Base-by-base conservation (phyloP, 2,797 vertebrate species). In the Propithecus perrieri region DNA sequence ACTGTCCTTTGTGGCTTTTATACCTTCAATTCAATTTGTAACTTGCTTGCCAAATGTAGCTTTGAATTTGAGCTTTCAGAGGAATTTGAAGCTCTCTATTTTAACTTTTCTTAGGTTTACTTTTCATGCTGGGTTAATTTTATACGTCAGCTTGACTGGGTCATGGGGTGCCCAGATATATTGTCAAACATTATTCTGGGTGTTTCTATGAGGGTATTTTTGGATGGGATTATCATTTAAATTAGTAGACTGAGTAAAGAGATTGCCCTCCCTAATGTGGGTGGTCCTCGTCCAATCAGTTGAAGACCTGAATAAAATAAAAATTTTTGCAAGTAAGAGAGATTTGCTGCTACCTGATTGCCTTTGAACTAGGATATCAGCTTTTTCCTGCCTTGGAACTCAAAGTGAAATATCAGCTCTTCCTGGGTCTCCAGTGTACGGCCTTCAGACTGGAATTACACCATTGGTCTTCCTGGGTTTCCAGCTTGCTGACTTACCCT, bases 41-140 rank as follows among this genome's bases (percentile, higher is more conserved):
- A 88, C 17, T 90, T 90, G 11, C 7, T 94, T 57, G 83, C 4
- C 75, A 89, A 67, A 78, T 83, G 12, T 78, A 43, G 13, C 30
- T 61, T 71, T 92, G 20, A 86, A 80, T 81, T 85, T 84, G n/a
- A 81, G 20, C 24, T 91, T 57, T 97, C 46, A 95, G 69, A 89
- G 35, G 7, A 85, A 80, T 85, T 28, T 83, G 13, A 89, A 92
- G 3, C 71, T 81, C 50, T 75, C n/a, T 55, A 80, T 46, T 61
- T 80, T 81, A 80, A 83, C 33, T 85, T 74, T 5, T 81, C 80
- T 79, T n/a, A 91, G 46, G 9, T 91, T 91, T 85, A 76, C 22
- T 88, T 97, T 26, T 35, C 83, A 26, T 87, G 41, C 74, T 83
- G 26, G 22, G 41, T 92, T 86, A 72, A 83, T 84, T 74, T 93